Evolutionary conservation across 2,888 invertebrate species (phyloP).

Genomic region (Lasioglossum lativentre): DNA sequence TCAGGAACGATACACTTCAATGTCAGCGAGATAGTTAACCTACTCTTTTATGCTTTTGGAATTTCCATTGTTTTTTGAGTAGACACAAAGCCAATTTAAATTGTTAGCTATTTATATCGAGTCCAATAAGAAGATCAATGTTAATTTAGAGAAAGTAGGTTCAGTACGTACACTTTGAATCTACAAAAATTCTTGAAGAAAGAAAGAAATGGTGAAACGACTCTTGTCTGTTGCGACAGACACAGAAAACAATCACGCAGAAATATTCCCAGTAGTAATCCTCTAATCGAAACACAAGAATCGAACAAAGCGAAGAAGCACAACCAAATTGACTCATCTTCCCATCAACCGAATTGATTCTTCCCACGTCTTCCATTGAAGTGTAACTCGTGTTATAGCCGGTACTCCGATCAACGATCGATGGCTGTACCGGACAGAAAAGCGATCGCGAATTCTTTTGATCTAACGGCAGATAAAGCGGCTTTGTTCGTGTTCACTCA

Average conservation of each 20-base stretch:
- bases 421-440: neutral
- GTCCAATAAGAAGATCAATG: neutral
- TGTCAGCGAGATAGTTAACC: too few relatives aligned
- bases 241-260: neutral
- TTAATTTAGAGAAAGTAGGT: neutral
- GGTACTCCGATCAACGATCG: neutral
- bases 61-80: too few relatives aligned
- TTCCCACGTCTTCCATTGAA: neutral
- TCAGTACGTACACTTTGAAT: too few relatives aligned
- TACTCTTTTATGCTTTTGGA: too few relatives aligned
- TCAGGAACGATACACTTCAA: too few relatives aligned
- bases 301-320: too few relatives aligned
- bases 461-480: neutral
- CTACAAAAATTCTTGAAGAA: neutral
- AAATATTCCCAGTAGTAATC: too few relatives aligned
- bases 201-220: neutral
- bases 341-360: neutral
- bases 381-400: neutral
- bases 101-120: too few relatives aligned
- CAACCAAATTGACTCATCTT: neutral
- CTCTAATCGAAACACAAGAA: too few relatives aligned
- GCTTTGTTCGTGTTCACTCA: neutral
- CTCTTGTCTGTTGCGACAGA: neutral
- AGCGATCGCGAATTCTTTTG: neutral
- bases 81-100: too few relatives aligned